Percentiles rank a stretch among this genome's conserved stretches.
These are phyloP conservation scores for Phaethornis superciliosus DNA, from an alignment of 2,113 vertebrate species.

Conservation along the genomic window DNA sequence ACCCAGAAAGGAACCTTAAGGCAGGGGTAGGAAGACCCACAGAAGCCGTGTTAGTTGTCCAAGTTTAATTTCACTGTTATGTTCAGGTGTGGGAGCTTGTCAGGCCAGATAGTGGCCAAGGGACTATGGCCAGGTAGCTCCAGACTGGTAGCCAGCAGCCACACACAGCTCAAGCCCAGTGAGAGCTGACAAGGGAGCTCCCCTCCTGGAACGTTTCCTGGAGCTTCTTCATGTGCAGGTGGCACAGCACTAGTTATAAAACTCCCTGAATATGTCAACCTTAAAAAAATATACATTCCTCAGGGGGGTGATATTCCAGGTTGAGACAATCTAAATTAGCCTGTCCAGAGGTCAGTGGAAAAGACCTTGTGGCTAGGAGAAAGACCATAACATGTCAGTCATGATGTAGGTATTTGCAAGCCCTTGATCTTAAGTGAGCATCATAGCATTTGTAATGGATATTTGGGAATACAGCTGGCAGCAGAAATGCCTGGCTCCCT, in stretches of 20 bases:
- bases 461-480: neutral
- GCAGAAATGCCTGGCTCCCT: neutral
- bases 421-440: neutral
- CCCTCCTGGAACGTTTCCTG: rapidly evolving
- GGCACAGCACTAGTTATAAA: neutral
- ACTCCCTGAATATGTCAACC: neutral
- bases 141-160: neutral
- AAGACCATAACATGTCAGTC: neutral
- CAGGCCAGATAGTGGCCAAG: neutral
- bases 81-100: neutral
- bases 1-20: neutral
- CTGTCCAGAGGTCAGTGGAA: neutral
- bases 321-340: neutral
- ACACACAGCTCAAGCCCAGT: neutral
- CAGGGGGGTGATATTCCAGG: neutral
- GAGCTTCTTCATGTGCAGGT: neutral
- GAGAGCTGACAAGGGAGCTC: neutral
- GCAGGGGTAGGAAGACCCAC: neutral
- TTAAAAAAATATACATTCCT: neutral
- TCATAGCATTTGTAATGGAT: neutral
- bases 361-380: neutral
- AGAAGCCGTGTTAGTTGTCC: neutral
- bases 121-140: rapidly evolving
- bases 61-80: neutral
- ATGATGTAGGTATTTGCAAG: neutral